Evolutionary conservation across 2,888 invertebrate genomes (phyloP).

Genomic region (Cataglyphis rosenhaueri): DNA sequence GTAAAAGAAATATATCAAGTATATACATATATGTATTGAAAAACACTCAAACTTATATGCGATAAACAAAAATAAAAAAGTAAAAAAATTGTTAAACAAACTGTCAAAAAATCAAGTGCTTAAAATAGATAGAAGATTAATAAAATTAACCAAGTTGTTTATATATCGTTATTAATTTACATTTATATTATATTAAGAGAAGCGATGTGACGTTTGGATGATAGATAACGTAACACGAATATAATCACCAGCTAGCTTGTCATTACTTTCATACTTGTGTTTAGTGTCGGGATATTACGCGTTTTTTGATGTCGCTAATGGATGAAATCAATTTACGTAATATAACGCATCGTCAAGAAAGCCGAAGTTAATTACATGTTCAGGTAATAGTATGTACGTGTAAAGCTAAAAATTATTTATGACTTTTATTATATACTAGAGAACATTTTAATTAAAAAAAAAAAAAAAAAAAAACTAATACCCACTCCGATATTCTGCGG

Average conservation of each 20-base stretch:
- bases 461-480: neutral
- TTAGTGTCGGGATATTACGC: neutral
- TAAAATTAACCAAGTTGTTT: neutral
- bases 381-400: neutral
- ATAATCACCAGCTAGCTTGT: neutral
- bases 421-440: neutral
- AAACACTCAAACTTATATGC: too few relatives aligned
- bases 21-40: too few relatives aligned
- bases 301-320: neutral
- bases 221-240: neutral
- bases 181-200: too few relatives aligned
- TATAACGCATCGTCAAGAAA: neutral
- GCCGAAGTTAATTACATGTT: neutral
- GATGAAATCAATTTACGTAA: slow-evolving; percentile 14
- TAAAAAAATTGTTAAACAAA: neutral
- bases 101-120: neutral
- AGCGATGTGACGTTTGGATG: too few relatives aligned
- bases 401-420: neutral
- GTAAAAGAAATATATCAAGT: neutral
- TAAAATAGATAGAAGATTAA: neutral
- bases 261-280: neutral
- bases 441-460: slow-evolving; percentile 5
- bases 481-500: neutral
- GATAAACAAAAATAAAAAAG: neutral
- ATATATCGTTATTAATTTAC: neutral